phyloP scores from a whole-genome alignment of 2,113 vertebrate species.

The Pomatostomus ruficeps region DNA sequence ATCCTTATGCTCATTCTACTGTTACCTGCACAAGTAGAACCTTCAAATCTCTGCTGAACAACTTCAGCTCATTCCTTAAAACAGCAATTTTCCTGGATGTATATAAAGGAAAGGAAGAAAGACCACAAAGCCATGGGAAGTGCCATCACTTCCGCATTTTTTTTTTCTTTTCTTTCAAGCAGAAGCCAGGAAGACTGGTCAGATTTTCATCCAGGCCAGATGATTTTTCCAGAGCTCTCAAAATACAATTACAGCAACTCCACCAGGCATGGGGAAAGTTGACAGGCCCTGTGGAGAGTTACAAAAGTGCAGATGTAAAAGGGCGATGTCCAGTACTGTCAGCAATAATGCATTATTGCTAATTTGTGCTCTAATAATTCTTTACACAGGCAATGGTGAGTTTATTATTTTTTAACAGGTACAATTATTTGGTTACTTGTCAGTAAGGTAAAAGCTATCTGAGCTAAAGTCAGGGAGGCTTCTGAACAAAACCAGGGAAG shows the following conservation, averaged over 20 bases:
- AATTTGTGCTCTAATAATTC: not conserved
- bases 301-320: not conserved
- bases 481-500: not conserved
- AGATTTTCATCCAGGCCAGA: not conserved
- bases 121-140: accelerated
- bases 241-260: not conserved
- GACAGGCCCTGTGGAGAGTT: not conserved
- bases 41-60: not conserved
- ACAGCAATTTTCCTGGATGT: not conserved
- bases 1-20: not conserved
- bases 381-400: not conserved
- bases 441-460: not conserved
- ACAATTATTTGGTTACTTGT: not conserved
- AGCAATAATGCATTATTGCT: not conserved
- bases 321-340: not conserved
- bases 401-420: not conserved
- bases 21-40: not conserved
- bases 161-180: not conserved
- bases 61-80: not conserved
- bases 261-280: not conserved
- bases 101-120: not conserved
- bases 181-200: not conserved
- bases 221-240: not conserved
- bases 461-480: not conserved
- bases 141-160: not conserved